Conservation (phyloP, 2,797 vertebrate genomes). For the Phoebastria nigripes region DNA sequence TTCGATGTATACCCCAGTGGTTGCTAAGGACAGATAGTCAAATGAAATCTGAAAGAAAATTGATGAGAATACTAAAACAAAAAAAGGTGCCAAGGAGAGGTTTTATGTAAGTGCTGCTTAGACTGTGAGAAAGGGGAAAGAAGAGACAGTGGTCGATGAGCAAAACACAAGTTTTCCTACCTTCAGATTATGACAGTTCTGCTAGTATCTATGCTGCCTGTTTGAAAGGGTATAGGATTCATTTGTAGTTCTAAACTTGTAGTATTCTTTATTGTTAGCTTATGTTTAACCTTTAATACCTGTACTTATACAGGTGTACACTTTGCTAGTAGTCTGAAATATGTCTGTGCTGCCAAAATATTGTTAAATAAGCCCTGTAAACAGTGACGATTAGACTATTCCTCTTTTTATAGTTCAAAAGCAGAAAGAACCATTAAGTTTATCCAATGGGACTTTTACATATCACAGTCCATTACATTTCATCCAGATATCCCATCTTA, state of each 20-base stretch:
- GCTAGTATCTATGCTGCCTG: background rate
- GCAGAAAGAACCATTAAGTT: background rate
- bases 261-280: background rate
- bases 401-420: background rate
- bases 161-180: background rate
- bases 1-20: rapidly evolving
- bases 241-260: background rate
- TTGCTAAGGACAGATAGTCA: background rate
- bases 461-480: background rate
- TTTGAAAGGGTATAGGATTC: background rate
- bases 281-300: background rate
- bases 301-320: background rate
- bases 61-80: background rate
- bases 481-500: background rate
- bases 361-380: background rate
- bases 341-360: background rate
- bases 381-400: background rate
- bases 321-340: background rate
- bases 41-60: background rate
- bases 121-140: background rate
- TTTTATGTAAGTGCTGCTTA: background rate
- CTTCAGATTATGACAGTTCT: background rate
- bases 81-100: background rate
- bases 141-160: background rate
- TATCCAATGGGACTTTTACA: background rate